These are phyloP conservation scores for Stomatorhinus walkeri DNA, from an alignment of 2,797 vertebrate genomes.

Conservation along the genomic window DNA sequence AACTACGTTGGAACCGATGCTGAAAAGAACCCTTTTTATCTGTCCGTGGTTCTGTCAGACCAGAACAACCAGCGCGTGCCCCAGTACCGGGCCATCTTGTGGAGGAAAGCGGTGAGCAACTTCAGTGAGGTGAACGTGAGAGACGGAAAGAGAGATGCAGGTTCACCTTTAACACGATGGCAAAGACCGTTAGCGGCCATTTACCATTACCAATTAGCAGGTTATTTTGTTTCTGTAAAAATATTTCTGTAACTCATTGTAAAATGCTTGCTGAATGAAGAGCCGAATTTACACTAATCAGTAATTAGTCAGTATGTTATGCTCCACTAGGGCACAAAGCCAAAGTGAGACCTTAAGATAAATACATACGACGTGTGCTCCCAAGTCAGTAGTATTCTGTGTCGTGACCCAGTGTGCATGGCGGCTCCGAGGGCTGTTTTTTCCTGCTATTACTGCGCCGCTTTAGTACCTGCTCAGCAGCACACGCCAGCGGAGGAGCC, in stretches of 20 bases:
- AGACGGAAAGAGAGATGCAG: background rate
- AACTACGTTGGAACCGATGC: constrained; percentile 91
- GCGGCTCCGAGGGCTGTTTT: background rate
- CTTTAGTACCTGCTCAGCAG: background rate
- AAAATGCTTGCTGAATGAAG: background rate
- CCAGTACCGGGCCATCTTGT: constrained; percentile 93
- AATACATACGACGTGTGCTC: background rate
- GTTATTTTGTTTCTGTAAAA: background rate
- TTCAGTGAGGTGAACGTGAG: background rate
- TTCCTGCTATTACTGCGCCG: background rate
- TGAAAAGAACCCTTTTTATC: constrained; percentile 93
- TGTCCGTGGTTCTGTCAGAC: constrained; percentile 94
- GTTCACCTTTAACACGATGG: background rate
- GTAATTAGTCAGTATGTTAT: background rate
- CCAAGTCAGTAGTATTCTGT: background rate
- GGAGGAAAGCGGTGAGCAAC: constrained; percentile 86
- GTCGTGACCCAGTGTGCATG: background rate
- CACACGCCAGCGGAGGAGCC: background rate
- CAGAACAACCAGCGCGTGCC: constrained; percentile 94
- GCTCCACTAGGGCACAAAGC: background rate
- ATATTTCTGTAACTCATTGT: background rate
- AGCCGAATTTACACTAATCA: background rate
- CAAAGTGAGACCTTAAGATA: background rate
- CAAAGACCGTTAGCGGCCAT: background rate
- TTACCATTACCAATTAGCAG: background rate